Base-by-base conservation (phyloP, 2,888 invertebrate species). In the Lapara coniferarum region DNA sequence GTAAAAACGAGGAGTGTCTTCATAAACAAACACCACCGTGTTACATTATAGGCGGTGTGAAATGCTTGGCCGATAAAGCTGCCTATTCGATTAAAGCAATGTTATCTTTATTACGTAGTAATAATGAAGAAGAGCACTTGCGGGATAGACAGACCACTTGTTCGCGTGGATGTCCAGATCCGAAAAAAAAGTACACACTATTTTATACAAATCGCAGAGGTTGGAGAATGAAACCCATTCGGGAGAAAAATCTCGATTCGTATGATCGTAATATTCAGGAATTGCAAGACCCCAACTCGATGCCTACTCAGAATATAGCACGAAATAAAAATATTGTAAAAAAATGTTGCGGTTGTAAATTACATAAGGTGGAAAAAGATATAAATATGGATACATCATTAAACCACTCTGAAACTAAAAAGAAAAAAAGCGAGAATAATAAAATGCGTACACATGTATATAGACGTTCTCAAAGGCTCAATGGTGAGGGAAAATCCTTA, bases 171-270 rank as follows among this genome's bases (percentile, higher is more conserved):
- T 73, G 78, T 70, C 82, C 84, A 19, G 77, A 83, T 71, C 80
- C 81, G 16, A 72, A 63, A 44, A 84, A 73, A 63, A 80, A 72
- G 72, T 87, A 86, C 67, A 75, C 75, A 25, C 72, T 86, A 19
- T 82, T 72, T 59, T 81, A 80, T 75, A 73, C 76, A 14, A 68
- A 71, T 4, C 72, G 76, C 12, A 83, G 81, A 76, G 85, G 86
- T 13, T 85, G 88, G 85, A 73, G 85, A n/a, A 81, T 85, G 72
- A 86, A 86, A 78, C 80, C 83, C 30, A 46, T 76, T 69, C 73
- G 66, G 25, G 72, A 67, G 67, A 66, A 69, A 63, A 57, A 72
- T 19, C 1, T 14, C 8, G 30, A 49, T n/a, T 30, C 49, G 44
- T 12, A 37, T 4, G 30, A 51, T 14, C 6, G 44, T 44, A 12